phyloP scores from a whole-genome alignment of 2,113 vertebrate genomes.

The Sardina pilchardus region DNA sequence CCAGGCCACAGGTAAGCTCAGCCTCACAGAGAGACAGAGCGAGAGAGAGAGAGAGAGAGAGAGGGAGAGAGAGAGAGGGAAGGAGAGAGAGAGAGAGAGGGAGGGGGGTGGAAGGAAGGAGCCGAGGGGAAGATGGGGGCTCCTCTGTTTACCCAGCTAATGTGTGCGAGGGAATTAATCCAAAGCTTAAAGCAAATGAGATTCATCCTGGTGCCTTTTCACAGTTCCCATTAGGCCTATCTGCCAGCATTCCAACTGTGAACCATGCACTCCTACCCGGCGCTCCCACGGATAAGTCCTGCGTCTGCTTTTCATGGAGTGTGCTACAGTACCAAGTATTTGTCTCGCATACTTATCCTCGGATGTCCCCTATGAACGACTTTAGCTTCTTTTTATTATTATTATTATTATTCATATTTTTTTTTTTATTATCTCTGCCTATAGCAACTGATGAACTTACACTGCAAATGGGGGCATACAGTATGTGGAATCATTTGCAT shows the following conservation, averaged over 20 bases:
- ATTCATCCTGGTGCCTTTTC: constrained; percentile 7
- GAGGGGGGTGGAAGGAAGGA: neutral
- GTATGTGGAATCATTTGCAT: neutral
- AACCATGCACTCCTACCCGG: neutral
- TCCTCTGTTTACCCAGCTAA: constrained; percentile 7
- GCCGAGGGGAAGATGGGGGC: neutral
- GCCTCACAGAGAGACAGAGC: neutral
- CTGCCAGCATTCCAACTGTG: neutral
- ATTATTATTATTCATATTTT: too few relatives aligned
- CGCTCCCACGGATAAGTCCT: neutral
- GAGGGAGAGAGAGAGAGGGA: neutral
- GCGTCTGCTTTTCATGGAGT: neutral
- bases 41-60: neutral
- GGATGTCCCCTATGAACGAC: neutral
- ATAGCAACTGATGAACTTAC: neutral
- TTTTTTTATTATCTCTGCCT: neutral
- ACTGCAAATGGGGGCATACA: neutral
- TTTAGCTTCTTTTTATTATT: too few relatives aligned
- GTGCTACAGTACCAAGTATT: neutral
- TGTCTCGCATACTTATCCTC: neutral
- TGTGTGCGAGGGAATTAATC: constrained; percentile 19
- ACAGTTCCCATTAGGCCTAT: constrained; percentile 17
- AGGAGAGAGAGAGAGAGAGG: neutral
- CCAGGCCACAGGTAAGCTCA: constrained; percentile 43
- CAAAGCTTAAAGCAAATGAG: constrained; percentile 19